Conservation (phyloP, 2,888 invertebrate genomes). For the Stegana nigrithorax region DNA sequence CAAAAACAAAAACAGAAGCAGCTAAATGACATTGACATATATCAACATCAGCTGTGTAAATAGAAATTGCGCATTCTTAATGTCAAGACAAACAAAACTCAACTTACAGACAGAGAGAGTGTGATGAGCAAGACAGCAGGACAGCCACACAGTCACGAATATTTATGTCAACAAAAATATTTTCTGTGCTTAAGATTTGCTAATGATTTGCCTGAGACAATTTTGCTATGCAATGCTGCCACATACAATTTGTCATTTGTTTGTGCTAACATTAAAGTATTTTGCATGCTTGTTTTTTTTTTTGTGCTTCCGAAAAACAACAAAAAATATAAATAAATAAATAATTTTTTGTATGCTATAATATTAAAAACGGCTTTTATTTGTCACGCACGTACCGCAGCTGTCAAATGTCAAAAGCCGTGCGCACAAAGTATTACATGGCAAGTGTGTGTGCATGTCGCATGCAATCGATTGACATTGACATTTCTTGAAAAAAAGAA, state of each 20-base stretch:
- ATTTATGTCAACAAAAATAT: conserved; percentile 8
- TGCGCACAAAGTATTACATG: too few relatives aligned
- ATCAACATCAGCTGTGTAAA: conserved; percentile 48
- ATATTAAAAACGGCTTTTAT: not conserved
- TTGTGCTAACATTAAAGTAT: not conserved
- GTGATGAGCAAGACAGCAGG: too few relatives aligned
- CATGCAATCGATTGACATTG: too few relatives aligned
- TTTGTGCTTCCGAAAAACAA: not conserved
- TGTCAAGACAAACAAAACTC: conserved; percentile 46
- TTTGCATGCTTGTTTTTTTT: not conserved
- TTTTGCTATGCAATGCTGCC: too few relatives aligned
- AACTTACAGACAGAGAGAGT: too few relatives aligned
- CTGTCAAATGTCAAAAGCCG: too few relatives aligned
- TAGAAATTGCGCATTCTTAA: conserved; percentile 53
- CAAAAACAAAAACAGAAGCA: conserved; percentile 10
- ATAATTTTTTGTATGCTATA: not conserved
- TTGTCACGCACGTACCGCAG: too few relatives aligned
- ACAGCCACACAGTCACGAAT: too few relatives aligned
- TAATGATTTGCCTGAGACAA: too few relatives aligned
- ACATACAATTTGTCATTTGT: too few relatives aligned
- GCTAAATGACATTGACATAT: conserved; percentile 44
- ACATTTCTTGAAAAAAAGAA: conserved; percentile 10
- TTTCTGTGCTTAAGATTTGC: too few relatives aligned
- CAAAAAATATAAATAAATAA: conserved; percentile 1
- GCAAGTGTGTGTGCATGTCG: too few relatives aligned